These are phyloP conservation scores for Brachyistius frenatus DNA, from an alignment of 2,113 vertebrate species.

Conservation along the genomic window DNA sequence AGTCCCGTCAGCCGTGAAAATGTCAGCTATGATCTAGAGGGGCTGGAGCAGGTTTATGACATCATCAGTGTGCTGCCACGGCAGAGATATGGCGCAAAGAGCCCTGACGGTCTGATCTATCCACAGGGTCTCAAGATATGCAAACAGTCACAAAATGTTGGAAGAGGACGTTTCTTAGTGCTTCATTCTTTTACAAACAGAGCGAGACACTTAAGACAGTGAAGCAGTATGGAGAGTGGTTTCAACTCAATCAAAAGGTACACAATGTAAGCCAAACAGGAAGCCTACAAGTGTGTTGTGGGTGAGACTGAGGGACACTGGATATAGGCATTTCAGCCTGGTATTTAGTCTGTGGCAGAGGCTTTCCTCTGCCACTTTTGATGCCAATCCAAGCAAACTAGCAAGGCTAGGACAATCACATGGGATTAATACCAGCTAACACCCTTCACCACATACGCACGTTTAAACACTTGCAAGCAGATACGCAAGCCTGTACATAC, in stretches of 20 bases:
- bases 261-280: conserved; percentile 65
- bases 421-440: conserved; percentile 62
- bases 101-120: conserved; percentile 46
- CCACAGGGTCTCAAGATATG: conserved; percentile 61
- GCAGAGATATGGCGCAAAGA: conserved; percentile 66
- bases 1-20: conserved; percentile 79
- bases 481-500: conserved; percentile 23
- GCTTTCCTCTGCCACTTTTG: conserved; percentile 50
- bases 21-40: conserved; percentile 79
- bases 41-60: conserved; percentile 79
- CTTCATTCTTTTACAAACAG: conserved; percentile 56
- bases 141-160: conserved; percentile 66
- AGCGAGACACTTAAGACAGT: conserved; percentile 39
- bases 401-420: conserved; percentile 52
- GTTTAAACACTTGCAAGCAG: conserved; percentile 48
- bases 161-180: conserved; percentile 16
- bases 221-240: conserved; percentile 20
- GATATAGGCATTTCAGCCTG: conserved; percentile 65
- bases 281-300: conserved; percentile 69
- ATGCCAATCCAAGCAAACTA: conserved; percentile 80
- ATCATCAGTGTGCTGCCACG: conserved; percentile 83
- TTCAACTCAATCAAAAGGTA: conserved; percentile 64
- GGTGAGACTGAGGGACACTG: conserved; percentile 57
- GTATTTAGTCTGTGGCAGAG: conserved; percentile 72
- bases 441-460: conserved; percentile 55